Percentiles rank a stretch among this genome's conserved stretches.
Evolutionary conservation across 2,888 invertebrate genomes (phyloP).

Genomic region (Temnothorax unifasciatus): DNA sequence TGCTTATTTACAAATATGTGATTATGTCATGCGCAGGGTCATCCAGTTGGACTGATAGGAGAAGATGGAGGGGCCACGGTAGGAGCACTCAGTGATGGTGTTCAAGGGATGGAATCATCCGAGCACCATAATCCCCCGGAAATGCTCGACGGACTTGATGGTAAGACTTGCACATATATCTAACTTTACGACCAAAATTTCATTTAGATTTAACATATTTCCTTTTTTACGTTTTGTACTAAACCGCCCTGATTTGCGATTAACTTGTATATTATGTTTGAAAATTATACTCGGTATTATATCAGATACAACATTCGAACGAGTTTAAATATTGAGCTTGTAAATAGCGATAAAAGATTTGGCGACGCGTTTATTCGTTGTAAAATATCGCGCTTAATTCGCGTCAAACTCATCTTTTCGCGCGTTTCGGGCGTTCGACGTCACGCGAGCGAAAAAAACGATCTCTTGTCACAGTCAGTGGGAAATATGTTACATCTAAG

Average conservation of each 20-base stretch:
- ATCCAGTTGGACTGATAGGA: slow-evolving; percentile 83
- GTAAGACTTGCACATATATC: slow-evolving; percentile 82
- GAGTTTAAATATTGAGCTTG: background rate
- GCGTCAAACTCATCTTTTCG: background rate
- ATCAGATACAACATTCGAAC: background rate
- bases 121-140: slow-evolving; percentile 86
- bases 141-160: slow-evolving; percentile 86
- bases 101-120: slow-evolving; percentile 83
- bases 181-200: slow-evolving; percentile 74
- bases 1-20: slow-evolving; percentile 49
- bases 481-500: slow-evolving; percentile 80
- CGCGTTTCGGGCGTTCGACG: background rate
- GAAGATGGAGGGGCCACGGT: slow-evolving; percentile 83
- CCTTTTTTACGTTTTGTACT: slow-evolving; percentile 43
- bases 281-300: background rate
- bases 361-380: background rate
- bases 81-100: slow-evolving; percentile 83
- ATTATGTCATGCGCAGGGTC: slow-evolving; percentile 81
- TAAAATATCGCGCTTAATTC: background rate
- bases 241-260: background rate
- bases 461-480: background rate
- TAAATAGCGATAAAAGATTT: background rate
- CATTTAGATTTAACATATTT: slow-evolving; percentile 76
- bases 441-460: background rate
- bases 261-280: background rate